phyloP scores from a whole-genome alignment of 2,797 vertebrate species.

The Pangasius djambal region DNA sequence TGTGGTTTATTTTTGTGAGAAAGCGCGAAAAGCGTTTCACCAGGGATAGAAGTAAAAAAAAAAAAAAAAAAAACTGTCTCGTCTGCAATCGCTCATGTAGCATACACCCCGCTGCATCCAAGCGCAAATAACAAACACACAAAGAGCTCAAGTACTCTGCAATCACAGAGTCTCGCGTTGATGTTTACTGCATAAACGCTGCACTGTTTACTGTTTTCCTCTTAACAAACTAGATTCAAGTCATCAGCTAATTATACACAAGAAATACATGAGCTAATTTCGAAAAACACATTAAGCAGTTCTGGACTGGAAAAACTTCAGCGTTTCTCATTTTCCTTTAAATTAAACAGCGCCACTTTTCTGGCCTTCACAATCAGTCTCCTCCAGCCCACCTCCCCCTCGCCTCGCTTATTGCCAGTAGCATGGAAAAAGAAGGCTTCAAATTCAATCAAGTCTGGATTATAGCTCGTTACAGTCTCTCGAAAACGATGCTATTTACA shows the following conservation, averaged over 20 bases:
- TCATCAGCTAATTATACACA: background rate
- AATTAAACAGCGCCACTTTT: background rate
- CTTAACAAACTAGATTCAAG: background rate
- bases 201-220: background rate
- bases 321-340: background rate
- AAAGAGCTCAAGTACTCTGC: background rate
- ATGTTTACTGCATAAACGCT: background rate
- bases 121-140: background rate
- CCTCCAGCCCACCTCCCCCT: background rate
- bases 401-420: conserved; percentile 1
- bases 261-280: background rate
- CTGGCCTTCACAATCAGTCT: background rate
- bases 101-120: too few relatives aligned
- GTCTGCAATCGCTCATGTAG: background rate
- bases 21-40: too few relatives aligned
- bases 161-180: background rate
- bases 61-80: background rate
- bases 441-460: conserved; percentile 54
- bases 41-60: background rate
- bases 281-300: background rate
- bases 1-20: too few relatives aligned
- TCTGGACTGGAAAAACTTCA: background rate
- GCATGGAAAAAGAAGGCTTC: conserved; percentile 34
- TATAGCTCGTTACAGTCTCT: conserved; percentile 52
- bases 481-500: conserved; percentile 60